phyloP scores from a whole-genome alignment of 2,797 vertebrate species.

The Pipistrellus kuhlii region DNA sequence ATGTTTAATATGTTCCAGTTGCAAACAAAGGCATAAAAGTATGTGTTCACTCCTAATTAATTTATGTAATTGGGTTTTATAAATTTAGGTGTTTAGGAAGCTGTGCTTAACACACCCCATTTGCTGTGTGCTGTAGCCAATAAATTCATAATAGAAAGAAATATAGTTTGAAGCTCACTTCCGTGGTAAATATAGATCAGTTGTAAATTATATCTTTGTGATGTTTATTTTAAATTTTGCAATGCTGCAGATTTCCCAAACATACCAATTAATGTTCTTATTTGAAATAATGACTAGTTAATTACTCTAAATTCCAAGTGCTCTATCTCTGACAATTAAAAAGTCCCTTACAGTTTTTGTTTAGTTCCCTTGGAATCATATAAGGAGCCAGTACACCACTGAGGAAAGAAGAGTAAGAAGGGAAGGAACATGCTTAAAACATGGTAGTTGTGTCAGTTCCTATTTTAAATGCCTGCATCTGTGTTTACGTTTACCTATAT shows the following conservation, averaged over 20 bases:
- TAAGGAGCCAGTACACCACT: conserved; percentile 39
- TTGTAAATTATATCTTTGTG: conserved; percentile 89
- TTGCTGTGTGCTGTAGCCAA: conserved; percentile 88
- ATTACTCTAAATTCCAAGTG: conserved; percentile 86
- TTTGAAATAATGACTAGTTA: conserved; percentile 89
- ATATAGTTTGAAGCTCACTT: conserved; percentile 88
- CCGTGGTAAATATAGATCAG: conserved; percentile 89
- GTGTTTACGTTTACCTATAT: neutral
- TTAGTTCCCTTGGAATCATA: neutral
- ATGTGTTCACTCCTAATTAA: conserved; percentile 89
- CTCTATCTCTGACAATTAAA: conserved; percentile 86
- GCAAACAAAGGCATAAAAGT: conserved; percentile 87
- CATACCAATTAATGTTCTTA: conserved; percentile 89
- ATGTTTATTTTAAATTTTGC: conserved; percentile 91
- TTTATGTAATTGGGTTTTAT: conserved; percentile 91
- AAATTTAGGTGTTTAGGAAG: conserved; percentile 89
- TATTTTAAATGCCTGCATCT: neutral
- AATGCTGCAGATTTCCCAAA: conserved; percentile 88
- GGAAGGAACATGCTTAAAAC: neutral
- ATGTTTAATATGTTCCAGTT: conserved; percentile 85
- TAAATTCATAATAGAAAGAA: conserved; percentile 90
- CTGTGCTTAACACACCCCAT: conserved; percentile 87
- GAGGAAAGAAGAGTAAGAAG: conserved; percentile 37
- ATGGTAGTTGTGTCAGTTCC: neutral
- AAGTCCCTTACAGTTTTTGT: conserved; percentile 75